phyloP scores from a whole-genome alignment of 2,113 vertebrate species.

The Acanthisitta chloris region DNA sequence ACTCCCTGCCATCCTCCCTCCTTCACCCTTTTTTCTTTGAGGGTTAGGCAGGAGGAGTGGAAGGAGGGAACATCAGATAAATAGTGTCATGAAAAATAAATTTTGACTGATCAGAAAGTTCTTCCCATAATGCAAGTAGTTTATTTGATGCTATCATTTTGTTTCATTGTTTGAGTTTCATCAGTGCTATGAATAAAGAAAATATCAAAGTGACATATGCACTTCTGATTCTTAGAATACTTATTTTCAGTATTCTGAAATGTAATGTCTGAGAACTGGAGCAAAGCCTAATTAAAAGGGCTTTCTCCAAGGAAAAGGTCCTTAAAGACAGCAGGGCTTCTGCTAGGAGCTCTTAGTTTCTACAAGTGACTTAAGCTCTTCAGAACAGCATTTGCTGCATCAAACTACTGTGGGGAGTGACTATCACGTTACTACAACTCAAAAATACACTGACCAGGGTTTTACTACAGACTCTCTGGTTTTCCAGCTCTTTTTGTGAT shows the following conservation, averaged over 20 bases:
- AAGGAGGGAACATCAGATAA: background rate
- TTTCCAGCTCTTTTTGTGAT: background rate
- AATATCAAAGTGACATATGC: background rate
- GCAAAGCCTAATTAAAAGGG: background rate
- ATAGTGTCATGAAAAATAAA: background rate
- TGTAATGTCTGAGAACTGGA: background rate
- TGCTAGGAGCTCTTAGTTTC: background rate
- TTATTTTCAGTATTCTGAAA: background rate
- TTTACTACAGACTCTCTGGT: background rate
- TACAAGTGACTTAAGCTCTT: background rate
- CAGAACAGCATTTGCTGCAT: background rate
- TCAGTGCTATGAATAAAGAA: background rate
- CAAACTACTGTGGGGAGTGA: background rate
- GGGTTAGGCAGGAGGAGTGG: fast-evolving
- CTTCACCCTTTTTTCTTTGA: background rate
- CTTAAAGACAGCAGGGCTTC: background rate
- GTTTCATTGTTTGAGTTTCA: background rate
- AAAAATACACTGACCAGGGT: background rate
- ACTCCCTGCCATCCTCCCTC: background rate
- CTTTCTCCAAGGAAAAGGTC: background rate
- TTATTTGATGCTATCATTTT: background rate
- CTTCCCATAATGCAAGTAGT: background rate
- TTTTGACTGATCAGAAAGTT: background rate
- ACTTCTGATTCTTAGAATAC: background rate
- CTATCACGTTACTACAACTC: background rate